Evolutionary conservation across 2,113 vertebrate species (phyloP).

Genomic region (Ariopsis seemanni): DNA sequence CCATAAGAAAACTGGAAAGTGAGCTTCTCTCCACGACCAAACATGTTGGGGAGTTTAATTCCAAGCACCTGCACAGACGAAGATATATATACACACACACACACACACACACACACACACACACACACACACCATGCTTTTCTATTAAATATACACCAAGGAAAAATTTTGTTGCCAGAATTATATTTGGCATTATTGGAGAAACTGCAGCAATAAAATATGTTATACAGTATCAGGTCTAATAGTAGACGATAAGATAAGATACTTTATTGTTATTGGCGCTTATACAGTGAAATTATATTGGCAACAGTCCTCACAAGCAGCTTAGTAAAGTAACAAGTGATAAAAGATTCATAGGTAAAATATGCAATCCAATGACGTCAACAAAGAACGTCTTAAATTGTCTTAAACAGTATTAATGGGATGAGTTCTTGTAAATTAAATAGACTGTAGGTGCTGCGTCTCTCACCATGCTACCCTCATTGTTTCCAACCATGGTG

Average conservation of each 20-base stretch:
- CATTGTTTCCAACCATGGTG: conserved; percentile 98
- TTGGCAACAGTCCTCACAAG: neutral
- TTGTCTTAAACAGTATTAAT: neutral
- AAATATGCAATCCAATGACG: neutral
- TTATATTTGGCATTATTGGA: neutral
- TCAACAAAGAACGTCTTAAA: neutral
- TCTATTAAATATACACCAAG: neutral
- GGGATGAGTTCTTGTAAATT: neutral
- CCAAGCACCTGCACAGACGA: conserved; percentile 82
- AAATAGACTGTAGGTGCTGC: neutral
- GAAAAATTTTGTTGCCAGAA: neutral
- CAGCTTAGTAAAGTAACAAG: neutral
- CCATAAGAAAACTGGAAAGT: conserved; percentile 98
- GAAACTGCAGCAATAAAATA: neutral
- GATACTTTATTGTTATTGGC: neutral
- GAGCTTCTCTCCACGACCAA: conserved; percentile 92
- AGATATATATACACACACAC: neutral
- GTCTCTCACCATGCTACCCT: conserved; percentile 92
- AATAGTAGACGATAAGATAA: neutral
- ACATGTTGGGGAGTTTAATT: conserved; percentile 88
- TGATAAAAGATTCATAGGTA: neutral
- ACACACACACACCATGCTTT: neutral
- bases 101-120: neutral
- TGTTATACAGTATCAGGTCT: neutral
- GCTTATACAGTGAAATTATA: neutral